phyloP scores from a whole-genome alignment of 2,888 invertebrate genomes.

The Cataglyphis rosenhaueri region DNA sequence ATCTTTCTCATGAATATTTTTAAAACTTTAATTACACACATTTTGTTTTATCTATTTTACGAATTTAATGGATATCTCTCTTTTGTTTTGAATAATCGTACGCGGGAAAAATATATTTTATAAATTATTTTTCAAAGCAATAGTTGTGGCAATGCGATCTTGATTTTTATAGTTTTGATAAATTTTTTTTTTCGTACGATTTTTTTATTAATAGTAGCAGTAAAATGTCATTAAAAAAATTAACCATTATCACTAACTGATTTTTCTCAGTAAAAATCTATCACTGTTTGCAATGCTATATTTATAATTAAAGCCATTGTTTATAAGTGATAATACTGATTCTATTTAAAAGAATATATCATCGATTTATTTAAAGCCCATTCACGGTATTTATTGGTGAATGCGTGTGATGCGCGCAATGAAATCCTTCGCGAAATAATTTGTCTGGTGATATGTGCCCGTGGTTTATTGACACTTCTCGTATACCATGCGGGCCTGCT shows the following conservation, averaged over 20 bases:
- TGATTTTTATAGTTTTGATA: background rate
- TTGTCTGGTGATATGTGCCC: background rate
- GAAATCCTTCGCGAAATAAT: constrained; percentile 21
- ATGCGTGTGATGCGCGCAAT: background rate
- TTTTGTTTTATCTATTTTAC: background rate
- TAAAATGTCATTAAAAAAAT: background rate
- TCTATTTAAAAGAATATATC: background rate
- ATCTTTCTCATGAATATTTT: constrained; percentile 4
- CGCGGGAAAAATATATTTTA: background rate
- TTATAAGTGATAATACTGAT: background rate
- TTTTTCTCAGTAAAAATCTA: background rate
- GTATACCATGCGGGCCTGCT: constrained; percentile 16
- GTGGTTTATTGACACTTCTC: constrained; percentile 45
- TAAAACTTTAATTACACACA: background rate
- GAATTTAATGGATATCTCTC: background rate
- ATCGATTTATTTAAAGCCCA: background rate
- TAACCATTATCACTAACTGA: background rate
- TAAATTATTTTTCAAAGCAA: background rate
- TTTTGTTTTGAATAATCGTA: background rate
- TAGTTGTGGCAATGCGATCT: background rate
- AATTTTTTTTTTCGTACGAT: background rate
- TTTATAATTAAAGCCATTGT: background rate
- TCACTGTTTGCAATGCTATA: background rate
- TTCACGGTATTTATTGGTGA: background rate
- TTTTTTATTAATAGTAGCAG: background rate